Evolutionary conservation across 2,797 vertebrate species (phyloP).

Genomic region (Meda fulgida): DNA sequence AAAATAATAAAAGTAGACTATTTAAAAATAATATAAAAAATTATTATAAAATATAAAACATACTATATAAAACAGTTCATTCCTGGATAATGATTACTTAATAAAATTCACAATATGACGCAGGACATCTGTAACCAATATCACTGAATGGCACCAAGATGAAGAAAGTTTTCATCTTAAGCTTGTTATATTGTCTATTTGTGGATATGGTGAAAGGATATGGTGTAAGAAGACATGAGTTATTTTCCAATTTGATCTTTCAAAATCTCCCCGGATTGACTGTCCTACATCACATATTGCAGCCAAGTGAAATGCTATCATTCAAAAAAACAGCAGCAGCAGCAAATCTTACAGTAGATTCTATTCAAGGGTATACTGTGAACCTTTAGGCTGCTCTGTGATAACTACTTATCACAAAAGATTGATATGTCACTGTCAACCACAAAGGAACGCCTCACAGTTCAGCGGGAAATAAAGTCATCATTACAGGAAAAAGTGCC

Average conservation of each 20-base stretch:
- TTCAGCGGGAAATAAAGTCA: constrained; percentile 12
- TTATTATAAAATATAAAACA: background rate
- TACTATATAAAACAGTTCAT: background rate
- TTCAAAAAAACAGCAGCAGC: background rate
- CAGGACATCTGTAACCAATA: background rate
- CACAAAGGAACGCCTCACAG: constrained; percentile 2
- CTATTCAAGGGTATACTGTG: background rate
- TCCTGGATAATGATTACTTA: background rate
- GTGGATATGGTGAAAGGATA: background rate
- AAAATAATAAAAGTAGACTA: background rate
- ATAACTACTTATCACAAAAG: background rate
- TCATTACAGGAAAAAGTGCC: constrained; percentile 21
- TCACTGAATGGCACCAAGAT: background rate
- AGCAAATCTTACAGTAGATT: background rate
- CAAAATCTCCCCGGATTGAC: constrained; percentile 1
- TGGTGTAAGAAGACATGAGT: background rate
- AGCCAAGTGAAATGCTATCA: background rate
- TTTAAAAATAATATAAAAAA: background rate
- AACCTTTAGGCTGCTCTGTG: constrained; percentile 8
- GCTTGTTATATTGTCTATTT: background rate
- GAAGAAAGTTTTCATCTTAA: background rate
- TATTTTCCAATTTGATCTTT: constrained; percentile 9
- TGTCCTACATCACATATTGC: background rate
- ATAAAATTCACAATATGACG: background rate
- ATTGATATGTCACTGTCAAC: constrained; percentile 37